phyloP scores from a whole-genome alignment of 2,113 vertebrate genomes.

The Cygnus atratus region DNA sequence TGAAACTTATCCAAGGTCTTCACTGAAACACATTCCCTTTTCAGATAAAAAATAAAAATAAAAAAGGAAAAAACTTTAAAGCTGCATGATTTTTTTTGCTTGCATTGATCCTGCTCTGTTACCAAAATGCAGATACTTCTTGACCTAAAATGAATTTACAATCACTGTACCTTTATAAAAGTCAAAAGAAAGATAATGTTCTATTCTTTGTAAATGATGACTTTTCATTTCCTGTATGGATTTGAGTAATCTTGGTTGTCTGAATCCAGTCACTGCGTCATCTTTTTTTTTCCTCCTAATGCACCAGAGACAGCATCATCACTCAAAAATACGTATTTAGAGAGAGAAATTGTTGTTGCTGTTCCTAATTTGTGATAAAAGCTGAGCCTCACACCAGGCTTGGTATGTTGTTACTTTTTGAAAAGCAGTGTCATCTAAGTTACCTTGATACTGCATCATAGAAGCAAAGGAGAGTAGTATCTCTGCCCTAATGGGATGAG shows the following conservation, averaged over 20 bases:
- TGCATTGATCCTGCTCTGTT: not conserved
- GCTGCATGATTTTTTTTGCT: not conserved
- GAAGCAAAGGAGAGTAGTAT: not conserved
- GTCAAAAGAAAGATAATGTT: not conserved
- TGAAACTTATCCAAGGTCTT: not conserved
- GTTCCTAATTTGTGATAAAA: not conserved
- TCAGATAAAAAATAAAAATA: not conserved
- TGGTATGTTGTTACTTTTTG: not conserved
- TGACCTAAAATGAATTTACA: not conserved
- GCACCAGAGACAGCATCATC: not conserved
- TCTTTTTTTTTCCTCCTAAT: not conserved
- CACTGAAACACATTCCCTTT: not conserved
- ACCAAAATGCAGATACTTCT: not conserved
- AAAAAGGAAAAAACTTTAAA: not conserved
- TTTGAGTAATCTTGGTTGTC: not conserved
- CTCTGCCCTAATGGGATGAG: not conserved
- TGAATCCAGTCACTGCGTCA: not conserved
- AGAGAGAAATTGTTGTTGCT: rapidly evolving
- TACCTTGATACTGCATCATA: not conserved
- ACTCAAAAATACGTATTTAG: not conserved
- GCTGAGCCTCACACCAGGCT: not conserved
- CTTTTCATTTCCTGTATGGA: too few species aligned
- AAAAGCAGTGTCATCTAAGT: not conserved
- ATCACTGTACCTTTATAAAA: not conserved
- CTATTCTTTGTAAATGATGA: not conserved